Percentiles rank a stretch among this genome's conserved stretches.
phyloP scores from a whole-genome alignment of 2,888 invertebrate genomes.

The Acanthococcus lagerstroemiae region DNA sequence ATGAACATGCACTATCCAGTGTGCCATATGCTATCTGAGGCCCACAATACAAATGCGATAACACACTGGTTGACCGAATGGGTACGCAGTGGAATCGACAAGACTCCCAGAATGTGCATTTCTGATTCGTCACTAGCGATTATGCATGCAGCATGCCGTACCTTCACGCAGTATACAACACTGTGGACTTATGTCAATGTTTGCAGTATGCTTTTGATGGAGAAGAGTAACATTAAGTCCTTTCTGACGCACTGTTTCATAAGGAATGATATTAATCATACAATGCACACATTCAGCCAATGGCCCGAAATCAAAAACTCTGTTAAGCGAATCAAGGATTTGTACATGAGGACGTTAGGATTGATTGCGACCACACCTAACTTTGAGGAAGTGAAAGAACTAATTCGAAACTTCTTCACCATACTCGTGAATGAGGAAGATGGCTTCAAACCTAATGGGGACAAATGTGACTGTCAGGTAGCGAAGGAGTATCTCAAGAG shows the following conservation, averaged over 20 bases:
- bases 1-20: constrained; percentile 27
- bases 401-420: neutral
- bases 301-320: neutral
- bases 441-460: too few relatives aligned
- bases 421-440: constrained; percentile 2
- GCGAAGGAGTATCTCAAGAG: neutral
- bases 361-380: neutral
- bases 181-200: constrained; percentile 10
- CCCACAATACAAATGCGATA: constrained; percentile 30
- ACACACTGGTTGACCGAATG: constrained; percentile 31
- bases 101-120: constrained; percentile 21
- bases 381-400: neutral
- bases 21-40: constrained; percentile 32
- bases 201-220: constrained; percentile 14
- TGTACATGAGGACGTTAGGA: neutral
- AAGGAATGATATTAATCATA: neutral
- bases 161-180: constrained; percentile 20
- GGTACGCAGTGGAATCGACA: constrained; percentile 11
- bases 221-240: too few relatives aligned
- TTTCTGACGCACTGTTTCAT: neutral
- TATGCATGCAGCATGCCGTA: constrained; percentile 10
- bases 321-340: neutral
- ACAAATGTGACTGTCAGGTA: neutral
- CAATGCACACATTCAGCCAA: neutral
- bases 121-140: constrained; percentile 23